These are phyloP conservation scores for Coelopa pilipes DNA, from an alignment of 2,888 invertebrate species.

Conservation along the genomic window DNA sequence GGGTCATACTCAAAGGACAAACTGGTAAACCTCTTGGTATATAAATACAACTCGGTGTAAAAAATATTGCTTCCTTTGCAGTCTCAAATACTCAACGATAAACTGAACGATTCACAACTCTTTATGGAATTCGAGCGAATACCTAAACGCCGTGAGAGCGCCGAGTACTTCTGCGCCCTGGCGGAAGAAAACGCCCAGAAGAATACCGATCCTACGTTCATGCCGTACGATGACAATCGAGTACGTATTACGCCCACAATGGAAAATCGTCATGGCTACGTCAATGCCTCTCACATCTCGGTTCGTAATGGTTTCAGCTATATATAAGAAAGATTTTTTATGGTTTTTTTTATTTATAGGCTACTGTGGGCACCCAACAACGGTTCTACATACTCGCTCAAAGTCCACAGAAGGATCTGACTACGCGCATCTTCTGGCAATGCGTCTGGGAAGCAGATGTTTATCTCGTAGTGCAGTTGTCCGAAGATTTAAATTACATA, in stretches of 20 bases:
- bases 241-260: conserved; percentile 84
- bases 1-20: conserved; percentile 83
- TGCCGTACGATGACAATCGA: conserved; percentile 90
- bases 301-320: conserved; percentile 67
- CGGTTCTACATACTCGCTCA: conserved; percentile 82
- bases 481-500: conserved; percentile 74
- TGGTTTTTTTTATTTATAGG: conserved; percentile 67
- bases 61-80: conserved; percentile 52
- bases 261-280: conserved; percentile 87
- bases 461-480: conserved; percentile 81
- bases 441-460: conserved; percentile 91
- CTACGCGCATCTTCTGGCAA: conserved; percentile 80
- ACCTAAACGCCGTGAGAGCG: conserved; percentile 77
- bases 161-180: conserved; percentile 78
- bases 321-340: not conserved
- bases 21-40: conserved; percentile 75
- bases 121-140: conserved; percentile 89
- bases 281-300: conserved; percentile 91
- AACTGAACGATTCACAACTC: conserved; percentile 79
- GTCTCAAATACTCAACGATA: conserved; percentile 75
- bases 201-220: conserved; percentile 70
- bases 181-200: conserved; percentile 74
- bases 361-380: conserved; percentile 83
- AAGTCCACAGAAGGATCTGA: conserved; percentile 61
- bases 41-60: not conserved